Percentiles rank a stretch among this genome's conserved stretches.
These are phyloP conservation scores for Eutolmus rufibarbis DNA, from an alignment of 2,888 invertebrate genomes.

Conservation along the genomic window DNA sequence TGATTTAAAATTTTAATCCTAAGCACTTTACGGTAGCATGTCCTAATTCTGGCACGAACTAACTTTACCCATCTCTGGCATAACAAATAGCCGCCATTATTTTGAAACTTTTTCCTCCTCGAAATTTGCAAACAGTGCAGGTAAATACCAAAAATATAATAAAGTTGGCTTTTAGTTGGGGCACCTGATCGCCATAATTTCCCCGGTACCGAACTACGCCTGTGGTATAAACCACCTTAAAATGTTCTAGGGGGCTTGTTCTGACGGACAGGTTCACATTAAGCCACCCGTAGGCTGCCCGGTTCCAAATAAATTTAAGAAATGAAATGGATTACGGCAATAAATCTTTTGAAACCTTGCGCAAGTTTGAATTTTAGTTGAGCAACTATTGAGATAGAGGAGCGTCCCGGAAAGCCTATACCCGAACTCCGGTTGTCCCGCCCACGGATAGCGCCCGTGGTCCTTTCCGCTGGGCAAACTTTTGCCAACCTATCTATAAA, in stretches of 20 bases:
- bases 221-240: not conserved
- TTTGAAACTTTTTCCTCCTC: not conserved
- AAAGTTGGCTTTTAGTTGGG: slow-evolving; percentile 25
- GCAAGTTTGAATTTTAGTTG: slow-evolving; percentile 27
- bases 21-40: not conserved
- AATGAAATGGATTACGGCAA: slow-evolving; percentile 41
- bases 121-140: slow-evolving; percentile 7
- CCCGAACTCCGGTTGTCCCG: not conserved
- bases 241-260: not conserved
- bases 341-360: slow-evolving; percentile 38
- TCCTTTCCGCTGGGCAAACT: not conserved
- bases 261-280: slow-evolving; percentile 10
- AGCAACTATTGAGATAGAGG: not conserved
- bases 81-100: slow-evolving; percentile 22
- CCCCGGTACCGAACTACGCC: not conserved
- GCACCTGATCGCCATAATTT: slow-evolving; percentile 23
- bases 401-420: not conserved
- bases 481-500: slow-evolving; percentile 41
- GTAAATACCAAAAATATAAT: slow-evolving; percentile 26
- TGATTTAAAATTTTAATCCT: not conserved
- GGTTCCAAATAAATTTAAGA: slow-evolving; percentile 22
- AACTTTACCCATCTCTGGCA: not conserved
- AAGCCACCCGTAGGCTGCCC: not conserved
- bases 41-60: not conserved
- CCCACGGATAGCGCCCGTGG: not conserved